Percentiles rank a stretch among this genome's conserved stretches.
phyloP scores from a whole-genome alignment of 2,113 vertebrate genomes.

The Catharus fuscescens region DNA sequence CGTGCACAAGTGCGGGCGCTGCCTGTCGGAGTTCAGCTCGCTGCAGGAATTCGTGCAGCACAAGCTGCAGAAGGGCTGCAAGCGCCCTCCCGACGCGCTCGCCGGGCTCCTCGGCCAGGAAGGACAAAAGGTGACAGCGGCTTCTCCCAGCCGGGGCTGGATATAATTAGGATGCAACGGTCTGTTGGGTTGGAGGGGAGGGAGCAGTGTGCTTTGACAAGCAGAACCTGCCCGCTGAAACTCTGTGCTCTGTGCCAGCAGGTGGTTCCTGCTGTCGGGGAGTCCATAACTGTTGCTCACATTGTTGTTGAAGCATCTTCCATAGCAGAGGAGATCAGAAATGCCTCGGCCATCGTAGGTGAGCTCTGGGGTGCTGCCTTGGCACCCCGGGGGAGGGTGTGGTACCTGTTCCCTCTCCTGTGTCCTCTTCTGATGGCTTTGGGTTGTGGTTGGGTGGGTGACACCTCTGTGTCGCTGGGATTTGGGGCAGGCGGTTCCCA shows the following conservation, averaged over 20 bases:
- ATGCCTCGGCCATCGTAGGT: slow-evolving; percentile 69
- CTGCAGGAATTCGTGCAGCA: slow-evolving; percentile 95
- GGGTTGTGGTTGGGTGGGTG: fast-evolving
- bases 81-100: slow-evolving; percentile 51
- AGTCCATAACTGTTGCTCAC: slow-evolving; percentile 78
- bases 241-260: slow-evolving; percentile 15
- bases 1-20: slow-evolving; percentile 92
- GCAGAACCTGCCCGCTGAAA: not conserved
- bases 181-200: not conserved
- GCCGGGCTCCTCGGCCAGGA: slow-evolving; percentile 51
- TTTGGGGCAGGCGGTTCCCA: not conserved
- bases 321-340: slow-evolving; percentile 68
- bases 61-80: slow-evolving; percentile 89
- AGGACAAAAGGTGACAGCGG: slow-evolving; percentile 65
- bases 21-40: slow-evolving; percentile 90
- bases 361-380: not conserved
- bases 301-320: slow-evolving; percentile 78
- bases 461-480: fast-evolving
- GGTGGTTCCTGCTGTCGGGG: slow-evolving; percentile 70
- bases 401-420: fast-evolving
- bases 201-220: not conserved
- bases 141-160: not conserved
- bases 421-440: fast-evolving
- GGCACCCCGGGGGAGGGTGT: fast-evolving
- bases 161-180: not conserved